Base-by-base conservation (phyloP, 1,140 invertebrate species). In the Sipha flava region DNA sequence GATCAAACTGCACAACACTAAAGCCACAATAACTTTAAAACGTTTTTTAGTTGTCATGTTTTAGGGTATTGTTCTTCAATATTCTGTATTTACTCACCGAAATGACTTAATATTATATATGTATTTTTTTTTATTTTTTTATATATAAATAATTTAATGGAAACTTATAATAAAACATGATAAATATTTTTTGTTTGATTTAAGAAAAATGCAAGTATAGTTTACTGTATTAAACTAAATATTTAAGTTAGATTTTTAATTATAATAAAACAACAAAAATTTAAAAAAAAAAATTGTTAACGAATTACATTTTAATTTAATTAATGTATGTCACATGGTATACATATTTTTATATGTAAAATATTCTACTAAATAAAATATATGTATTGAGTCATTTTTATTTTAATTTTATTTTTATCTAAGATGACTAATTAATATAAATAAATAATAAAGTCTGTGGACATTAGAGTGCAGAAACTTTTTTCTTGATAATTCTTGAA, bases 261-360 rank as follows among this genome's bases (percentile, higher is more conserved):
- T 66, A 43, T 66, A 66, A 16, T 66, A 26, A 43, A 66, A 43
- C 16, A 66, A 43, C 18, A 43, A 43, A 43, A 43, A 26, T 43
- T 23, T 66, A 4, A 43, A 43, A n/a, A 43, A 43, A 23, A n/a
- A 43, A 43, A 23, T 40, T 40, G 18, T 40, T 43, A 26, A 66
- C 37, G 34, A 66, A 66, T 66, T 66, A 23, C n/a, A 66, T 16
- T 23, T 43, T 14, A 64, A 40, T 23, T n/a, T 43, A 43, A n/a
- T n/a, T n/a, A 66, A 43, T 66, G 64, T 66, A 16, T 66, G 43
- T 66, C 43, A 66, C 12, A 43, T 26, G 21, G 4, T 66, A 66
- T 66, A 66, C 34, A 66, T 66, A 66, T 66, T 66, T 66, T 66
- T 66, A 34, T 66, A 66, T 43, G 64, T 43, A 66, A 66, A 34